These are phyloP conservation scores for Hoplias malabaricus DNA, from an alignment of 2,113 vertebrate species.

Conservation along the genomic window DNA sequence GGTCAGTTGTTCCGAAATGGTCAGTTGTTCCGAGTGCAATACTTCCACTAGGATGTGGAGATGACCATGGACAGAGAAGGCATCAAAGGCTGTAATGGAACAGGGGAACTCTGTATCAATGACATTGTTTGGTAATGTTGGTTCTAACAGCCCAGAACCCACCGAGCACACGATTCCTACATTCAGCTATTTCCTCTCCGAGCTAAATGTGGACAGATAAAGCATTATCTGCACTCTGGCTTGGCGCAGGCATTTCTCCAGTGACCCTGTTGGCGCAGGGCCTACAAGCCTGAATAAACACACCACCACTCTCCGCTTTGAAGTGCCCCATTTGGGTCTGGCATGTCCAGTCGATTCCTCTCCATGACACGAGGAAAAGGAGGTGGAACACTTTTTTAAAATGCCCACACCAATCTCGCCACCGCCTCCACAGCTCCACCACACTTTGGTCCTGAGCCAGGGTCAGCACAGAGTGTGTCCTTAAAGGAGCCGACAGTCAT, in stretches of 20 bases:
- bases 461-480: conserved; percentile 22
- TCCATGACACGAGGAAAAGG: conserved; percentile 35
- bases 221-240: conserved; percentile 24
- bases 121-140: background rate
- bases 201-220: conserved; percentile 4
- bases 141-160: background rate
- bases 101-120: background rate
- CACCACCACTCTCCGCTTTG: conserved; percentile 11
- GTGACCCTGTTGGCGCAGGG: conserved; percentile 14
- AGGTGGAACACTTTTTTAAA: conserved; percentile 16
- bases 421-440: conserved; percentile 17
- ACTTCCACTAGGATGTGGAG: too few species aligned
- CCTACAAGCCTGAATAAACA: conserved; percentile 51
- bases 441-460: conserved; percentile 27
- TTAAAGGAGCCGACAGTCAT: too few species aligned
- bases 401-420: background rate
- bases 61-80: background rate
- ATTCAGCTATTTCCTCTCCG: conserved; percentile 4
- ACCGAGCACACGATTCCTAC: background rate
- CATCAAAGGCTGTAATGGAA: background rate
- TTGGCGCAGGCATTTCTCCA: conserved; percentile 8
- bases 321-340: conserved; percentile 24
- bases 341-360: background rate
- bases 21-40: background rate
- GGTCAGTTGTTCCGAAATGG: background rate